Conservation (phyloP, 2,113 vertebrate genomes). For the Marcusenius ussheri region DNA sequence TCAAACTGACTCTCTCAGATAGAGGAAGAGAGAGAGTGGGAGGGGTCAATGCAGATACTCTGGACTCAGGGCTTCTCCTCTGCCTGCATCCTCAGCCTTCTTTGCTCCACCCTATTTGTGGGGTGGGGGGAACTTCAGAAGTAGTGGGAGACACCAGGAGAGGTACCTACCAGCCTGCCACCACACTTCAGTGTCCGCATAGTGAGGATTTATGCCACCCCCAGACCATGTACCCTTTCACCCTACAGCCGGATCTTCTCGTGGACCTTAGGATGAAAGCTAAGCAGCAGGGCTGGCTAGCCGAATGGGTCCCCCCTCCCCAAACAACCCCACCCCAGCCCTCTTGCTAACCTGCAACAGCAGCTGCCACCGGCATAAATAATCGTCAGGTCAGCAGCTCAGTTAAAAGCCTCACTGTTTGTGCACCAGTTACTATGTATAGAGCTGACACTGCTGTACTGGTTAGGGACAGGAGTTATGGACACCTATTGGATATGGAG, state of each 20-base stretch:
- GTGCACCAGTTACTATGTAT: slow-evolving; percentile 6
- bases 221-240: not conserved
- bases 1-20: slow-evolving; percentile 44
- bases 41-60: slow-evolving; percentile 39
- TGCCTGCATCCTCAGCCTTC: slow-evolving; percentile 5
- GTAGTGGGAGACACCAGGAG: not conserved
- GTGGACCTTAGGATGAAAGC: not conserved
- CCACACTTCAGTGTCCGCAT: not conserved
- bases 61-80: slow-evolving; percentile 10
- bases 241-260: not conserved
- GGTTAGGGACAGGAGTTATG: not conserved
- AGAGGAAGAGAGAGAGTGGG: slow-evolving; percentile 12
- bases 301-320: not conserved
- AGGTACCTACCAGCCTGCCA: not conserved
- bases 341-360: not conserved
- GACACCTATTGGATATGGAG: not conserved
- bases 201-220: not conserved
- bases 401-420: not conserved
- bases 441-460: not conserved
- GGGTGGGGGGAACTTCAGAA: not conserved
- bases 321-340: not conserved
- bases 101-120: not conserved
- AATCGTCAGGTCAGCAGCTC: not conserved
- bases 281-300: not conserved
- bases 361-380: slow-evolving; percentile 4